phyloP scores from a whole-genome alignment of 2,797 vertebrate species.

The Sebastolobus alascanus region DNA sequence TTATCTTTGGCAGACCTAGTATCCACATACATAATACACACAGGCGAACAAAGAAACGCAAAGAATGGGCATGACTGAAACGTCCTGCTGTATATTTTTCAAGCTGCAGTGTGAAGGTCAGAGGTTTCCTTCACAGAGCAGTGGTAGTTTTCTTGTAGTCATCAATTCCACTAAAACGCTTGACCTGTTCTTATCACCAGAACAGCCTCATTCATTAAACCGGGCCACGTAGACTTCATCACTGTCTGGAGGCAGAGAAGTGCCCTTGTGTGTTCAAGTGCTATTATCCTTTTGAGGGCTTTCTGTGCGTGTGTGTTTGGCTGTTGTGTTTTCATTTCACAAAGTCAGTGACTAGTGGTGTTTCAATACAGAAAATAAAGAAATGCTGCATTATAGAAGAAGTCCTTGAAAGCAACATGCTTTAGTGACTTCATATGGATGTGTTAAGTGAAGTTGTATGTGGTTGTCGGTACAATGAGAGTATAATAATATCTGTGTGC shows the following conservation, averaged over 20 bases:
- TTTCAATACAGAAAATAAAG: neutral
- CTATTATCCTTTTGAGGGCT: neutral
- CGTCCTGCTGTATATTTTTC: neutral
- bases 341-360: neutral
- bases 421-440: neutral
- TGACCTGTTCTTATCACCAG: neutral
- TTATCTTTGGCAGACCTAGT: neutral
- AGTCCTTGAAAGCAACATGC: neutral
- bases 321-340: neutral
- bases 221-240: neutral
- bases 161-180: constrained; percentile 26
- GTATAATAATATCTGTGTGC: neutral
- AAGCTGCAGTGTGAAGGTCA: constrained; percentile 11
- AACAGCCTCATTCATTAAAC: constrained; percentile 33
- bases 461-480: neutral
- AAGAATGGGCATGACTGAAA: neutral
- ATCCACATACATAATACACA: neutral
- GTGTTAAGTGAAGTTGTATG: neutral
- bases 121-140: neutral
- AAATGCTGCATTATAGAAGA: neutral
- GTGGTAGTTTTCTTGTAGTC: constrained; percentile 13
- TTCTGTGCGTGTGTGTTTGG: neutral
- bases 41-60: neutral
- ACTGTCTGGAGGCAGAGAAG: constrained; percentile 13
- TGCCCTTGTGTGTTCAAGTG: constrained; percentile 6